Percentiles rank a stretch among this genome's conserved stretches.
phyloP scores from a whole-genome alignment of 1,140 invertebrate genomes.

The Drosophila bocki region DNA sequence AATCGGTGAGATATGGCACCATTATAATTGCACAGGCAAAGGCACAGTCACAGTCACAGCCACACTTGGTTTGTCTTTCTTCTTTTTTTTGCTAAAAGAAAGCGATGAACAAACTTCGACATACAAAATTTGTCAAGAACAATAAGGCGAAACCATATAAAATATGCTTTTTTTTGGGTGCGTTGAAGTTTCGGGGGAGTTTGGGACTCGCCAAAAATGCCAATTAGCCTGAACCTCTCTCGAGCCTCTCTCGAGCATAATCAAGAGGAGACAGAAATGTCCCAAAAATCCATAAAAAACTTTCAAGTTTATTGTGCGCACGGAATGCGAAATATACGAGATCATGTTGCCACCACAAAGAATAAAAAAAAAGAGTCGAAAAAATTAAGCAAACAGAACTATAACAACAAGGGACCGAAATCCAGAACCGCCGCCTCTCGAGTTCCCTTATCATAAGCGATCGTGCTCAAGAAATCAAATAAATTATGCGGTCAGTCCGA shows the following conservation, averaged over 20 bases:
- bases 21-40: slow-evolving; percentile 55
- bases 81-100: slow-evolving; percentile 35
- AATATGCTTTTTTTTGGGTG: slow-evolving; percentile 60
- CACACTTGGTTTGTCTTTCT: background rate
- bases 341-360: slow-evolving; percentile 38
- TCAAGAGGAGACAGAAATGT: slow-evolving; percentile 16
- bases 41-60: slow-evolving; percentile 1
- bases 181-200: slow-evolving; percentile 19
- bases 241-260: slow-evolving; percentile 20
- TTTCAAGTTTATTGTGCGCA: slow-evolving; percentile 50
- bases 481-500: slow-evolving; percentile 42
- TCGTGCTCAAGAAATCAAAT: slow-evolving; percentile 50
- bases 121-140: slow-evolving; percentile 56
- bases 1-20: slow-evolving; percentile 48
- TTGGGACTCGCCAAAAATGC: slow-evolving; percentile 41
- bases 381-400: slow-evolving; percentile 44
- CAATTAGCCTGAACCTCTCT: slow-evolving; percentile 31
- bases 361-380: slow-evolving; percentile 9
- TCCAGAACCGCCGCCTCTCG: slow-evolving; percentile 14
- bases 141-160: slow-evolving; percentile 58
- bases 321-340: slow-evolving; percentile 54
- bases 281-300: slow-evolving; percentile 41
- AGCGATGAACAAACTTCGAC: slow-evolving; percentile 20
- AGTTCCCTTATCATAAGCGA: slow-evolving; percentile 39
- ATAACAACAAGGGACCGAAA: slow-evolving; percentile 32